Conservation (phyloP, 2,113 vertebrate genomes). For the Saimiri boliviensis region DNA sequence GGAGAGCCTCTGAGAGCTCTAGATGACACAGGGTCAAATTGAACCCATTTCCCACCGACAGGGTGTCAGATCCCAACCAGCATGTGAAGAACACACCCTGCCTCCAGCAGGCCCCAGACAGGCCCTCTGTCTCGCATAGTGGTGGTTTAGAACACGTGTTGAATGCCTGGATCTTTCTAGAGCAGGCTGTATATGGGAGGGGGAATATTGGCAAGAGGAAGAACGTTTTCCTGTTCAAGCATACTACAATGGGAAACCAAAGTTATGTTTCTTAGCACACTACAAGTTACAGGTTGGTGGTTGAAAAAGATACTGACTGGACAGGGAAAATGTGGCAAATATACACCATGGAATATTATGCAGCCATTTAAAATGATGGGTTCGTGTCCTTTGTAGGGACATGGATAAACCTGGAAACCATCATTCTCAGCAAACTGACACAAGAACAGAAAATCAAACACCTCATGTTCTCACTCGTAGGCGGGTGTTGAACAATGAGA, state of each 20-base stretch:
- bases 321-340: too few relatives aligned
- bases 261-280: neutral
- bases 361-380: too few relatives aligned
- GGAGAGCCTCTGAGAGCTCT: neutral
- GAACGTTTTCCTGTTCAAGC: neutral
- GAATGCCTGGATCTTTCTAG: neutral
- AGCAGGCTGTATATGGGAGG: neutral
- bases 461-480: too few relatives aligned
- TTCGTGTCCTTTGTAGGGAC: too few relatives aligned
- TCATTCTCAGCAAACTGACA: too few relatives aligned
- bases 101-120: neutral
- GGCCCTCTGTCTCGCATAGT: neutral
- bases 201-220: neutral
- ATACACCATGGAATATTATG: too few relatives aligned
- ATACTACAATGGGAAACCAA: neutral
- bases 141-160: neutral
- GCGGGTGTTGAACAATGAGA: too few relatives aligned
- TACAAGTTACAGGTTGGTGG: neutral
- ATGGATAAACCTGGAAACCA: too few relatives aligned
- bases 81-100: neutral
- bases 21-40: neutral
- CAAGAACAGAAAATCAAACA: too few relatives aligned
- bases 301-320: too few relatives aligned
- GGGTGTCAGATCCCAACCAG: neutral
- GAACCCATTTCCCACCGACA: neutral